A percentile compares a stretch with the other conserved stretches of the same genome.
phyloP scores from a whole-genome alignment of 2,888 invertebrate genomes.

The Hydriomena furcata region DNA sequence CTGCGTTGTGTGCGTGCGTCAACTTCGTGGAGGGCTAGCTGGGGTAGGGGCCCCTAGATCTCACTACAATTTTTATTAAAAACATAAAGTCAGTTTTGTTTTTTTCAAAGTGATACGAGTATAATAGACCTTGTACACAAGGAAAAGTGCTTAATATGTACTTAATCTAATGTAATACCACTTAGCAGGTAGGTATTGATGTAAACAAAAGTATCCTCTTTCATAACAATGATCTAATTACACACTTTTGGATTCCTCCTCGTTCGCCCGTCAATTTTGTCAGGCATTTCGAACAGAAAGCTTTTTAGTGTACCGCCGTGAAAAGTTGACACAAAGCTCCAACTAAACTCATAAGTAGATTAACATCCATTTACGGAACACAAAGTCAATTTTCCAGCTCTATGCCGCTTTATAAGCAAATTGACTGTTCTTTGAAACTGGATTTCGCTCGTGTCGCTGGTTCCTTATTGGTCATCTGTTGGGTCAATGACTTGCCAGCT shows the following conservation, averaged over 20 bases:
- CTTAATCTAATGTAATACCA: no score
- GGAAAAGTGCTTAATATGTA: no score
- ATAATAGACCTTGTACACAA: no score
- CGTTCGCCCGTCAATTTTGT: constrained; percentile 30
- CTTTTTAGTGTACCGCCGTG: constrained; percentile 39
- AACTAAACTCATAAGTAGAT: constrained; percentile 39
- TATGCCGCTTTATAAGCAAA: constrained; percentile 20
- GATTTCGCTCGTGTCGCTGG: constrained; percentile 1
- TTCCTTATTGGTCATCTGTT: neutral
- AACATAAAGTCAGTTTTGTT: no score
- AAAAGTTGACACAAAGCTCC: constrained; percentile 39
- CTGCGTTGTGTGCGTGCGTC: no score
- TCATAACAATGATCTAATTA: constrained; percentile 14
- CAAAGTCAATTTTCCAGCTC: constrained; percentile 35
- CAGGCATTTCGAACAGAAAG: constrained; percentile 35
- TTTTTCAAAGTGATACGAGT: no score
- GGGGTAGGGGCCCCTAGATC: no score
- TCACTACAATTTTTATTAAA: no score
- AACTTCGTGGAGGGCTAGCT: no score
- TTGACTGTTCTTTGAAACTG: constrained; percentile 20
- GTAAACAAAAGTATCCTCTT: neutral
- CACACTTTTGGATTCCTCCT: constrained; percentile 4
- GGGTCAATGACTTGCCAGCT: neutral
- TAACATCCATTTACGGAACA: constrained; percentile 39
- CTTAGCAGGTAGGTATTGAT: no score